Evolutionary conservation across 2,888 invertebrate species (phyloP), one percentile per base, ranked within the genome.

Genomic region (Drosophila fulvimacula): DNA sequence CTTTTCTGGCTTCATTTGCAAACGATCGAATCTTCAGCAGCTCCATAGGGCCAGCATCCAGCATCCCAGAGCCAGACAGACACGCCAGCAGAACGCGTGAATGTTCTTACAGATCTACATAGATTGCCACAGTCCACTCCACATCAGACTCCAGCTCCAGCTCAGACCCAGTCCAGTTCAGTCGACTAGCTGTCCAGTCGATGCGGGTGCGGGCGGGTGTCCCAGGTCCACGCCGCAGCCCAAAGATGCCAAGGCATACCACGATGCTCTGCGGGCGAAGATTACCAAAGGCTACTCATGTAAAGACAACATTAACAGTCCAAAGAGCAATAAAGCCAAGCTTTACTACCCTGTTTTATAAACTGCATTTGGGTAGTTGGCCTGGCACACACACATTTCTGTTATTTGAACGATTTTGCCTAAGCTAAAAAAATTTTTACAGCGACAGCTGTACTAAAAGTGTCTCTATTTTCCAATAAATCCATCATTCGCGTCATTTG

Each of bases 1-100:
- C 59, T 66, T 70, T 61, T 62, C 69, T 56, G 63, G 53, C 66
- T 72, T 55, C 71, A 71, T 70, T 72, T 72, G 72, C 72, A 66
- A 72, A 30, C 66, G 72, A 72, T 72, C 72, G 60, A 71, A 72
- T 66, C 66, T 71, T 58, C 48, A 41, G 69, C 69, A 57, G 56
- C 62, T 69, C 62, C 46, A 69, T 69, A 55, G 69, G 24, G 48
- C 24, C 36, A 65, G 42, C 64, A 44, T 53, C 24, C 36, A 65
- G 42, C 64, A 44, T 53, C 39, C 44, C 57, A 19, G 34, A 21
- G 17, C 46, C 46, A 48, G 42, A 44, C 51, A 58, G 66, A 46
- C 57, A 17, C 36, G 51, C 66, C 67, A 57, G 67, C 53, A 69
- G 41, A 68, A 67, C 36, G 69, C 68, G 60, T 68, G 68, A 69